Conservation (phyloP, 2,113 vertebrate genomes). For the Diglossa brunneiventris region DNA sequence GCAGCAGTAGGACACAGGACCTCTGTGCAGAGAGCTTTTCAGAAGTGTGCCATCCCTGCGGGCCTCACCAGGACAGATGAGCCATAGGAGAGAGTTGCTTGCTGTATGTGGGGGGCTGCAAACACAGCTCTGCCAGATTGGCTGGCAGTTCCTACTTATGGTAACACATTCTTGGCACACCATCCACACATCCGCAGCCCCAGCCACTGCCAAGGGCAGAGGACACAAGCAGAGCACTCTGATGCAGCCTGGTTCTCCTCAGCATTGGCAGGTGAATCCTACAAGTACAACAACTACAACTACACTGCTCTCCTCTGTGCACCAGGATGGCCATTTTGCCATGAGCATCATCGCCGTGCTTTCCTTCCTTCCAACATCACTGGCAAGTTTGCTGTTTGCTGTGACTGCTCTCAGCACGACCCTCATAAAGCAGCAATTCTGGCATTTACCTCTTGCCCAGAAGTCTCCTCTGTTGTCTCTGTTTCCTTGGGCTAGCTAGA, state of each 20-base stretch:
- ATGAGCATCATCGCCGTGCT: accelerated
- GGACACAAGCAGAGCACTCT: neutral
- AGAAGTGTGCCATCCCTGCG: neutral
- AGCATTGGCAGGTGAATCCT: neutral
- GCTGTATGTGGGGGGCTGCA: accelerated
- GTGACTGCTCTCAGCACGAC: neutral
- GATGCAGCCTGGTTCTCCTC: neutral
- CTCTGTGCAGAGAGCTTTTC: neutral
- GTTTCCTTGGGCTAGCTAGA: neutral
- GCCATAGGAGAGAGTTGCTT: accelerated
- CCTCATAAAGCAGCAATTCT: neutral
- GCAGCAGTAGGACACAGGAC: neutral
- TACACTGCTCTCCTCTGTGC: accelerated
- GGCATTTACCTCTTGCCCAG: neutral
- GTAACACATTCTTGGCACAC: neutral
- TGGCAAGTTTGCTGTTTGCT: neutral
- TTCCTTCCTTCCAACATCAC: neutral
- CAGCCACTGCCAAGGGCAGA: neutral
- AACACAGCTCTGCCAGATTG: neutral
- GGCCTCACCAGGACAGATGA: neutral
- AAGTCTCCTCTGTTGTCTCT: neutral
- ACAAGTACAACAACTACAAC: neutral
- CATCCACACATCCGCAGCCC: neutral
- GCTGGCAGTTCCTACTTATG: neutral
- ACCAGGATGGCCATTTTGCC: neutral